Percentiles rank a stretch among this genome's conserved stretches.
phyloP scores from a whole-genome alignment of 2,888 invertebrate genomes.

The Dione juno region DNA sequence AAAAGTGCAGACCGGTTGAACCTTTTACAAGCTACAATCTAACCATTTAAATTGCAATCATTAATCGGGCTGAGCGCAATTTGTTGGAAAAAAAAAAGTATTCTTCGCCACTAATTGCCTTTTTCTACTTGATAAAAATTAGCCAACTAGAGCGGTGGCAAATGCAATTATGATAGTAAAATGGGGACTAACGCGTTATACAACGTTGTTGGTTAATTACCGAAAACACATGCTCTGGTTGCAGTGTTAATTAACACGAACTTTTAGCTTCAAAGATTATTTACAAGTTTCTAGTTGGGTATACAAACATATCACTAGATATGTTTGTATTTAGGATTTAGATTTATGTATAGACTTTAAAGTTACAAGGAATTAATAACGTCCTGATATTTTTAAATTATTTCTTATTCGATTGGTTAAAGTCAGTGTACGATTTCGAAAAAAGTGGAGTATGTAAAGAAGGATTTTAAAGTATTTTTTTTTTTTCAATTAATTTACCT shows the following conservation, averaged over 20 bases:
- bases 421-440: no score
- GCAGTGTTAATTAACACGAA: conserved; percentile 18
- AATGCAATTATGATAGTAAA: conserved; percentile 56
- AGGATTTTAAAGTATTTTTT: no score
- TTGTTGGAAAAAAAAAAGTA: conserved; percentile 48
- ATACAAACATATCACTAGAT: no score
- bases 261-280: conserved; percentile 13
- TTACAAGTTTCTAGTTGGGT: conserved; percentile 7
- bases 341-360: no score
- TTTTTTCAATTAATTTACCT: no score
- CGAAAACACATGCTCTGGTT: conserved; percentile 32
- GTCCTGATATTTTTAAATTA: no score
- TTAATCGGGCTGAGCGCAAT: conserved; percentile 45
- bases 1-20: conserved; percentile 43
- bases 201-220: conserved; percentile 13
- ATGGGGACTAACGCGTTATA: conserved; percentile 46
- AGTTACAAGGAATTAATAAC: no score
- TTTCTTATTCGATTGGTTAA: no score
- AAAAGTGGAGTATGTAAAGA: no score
- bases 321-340: conserved; percentile 11
- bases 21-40: conserved; percentile 45
- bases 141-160: conserved; percentile 50
- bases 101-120: conserved; percentile 58
- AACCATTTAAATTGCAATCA: conserved; percentile 47
- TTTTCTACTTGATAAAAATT: conserved; percentile 56